Base-by-base conservation (phyloP, 2,797 vertebrate genomes). In the Muscicapa comitata region DNA sequence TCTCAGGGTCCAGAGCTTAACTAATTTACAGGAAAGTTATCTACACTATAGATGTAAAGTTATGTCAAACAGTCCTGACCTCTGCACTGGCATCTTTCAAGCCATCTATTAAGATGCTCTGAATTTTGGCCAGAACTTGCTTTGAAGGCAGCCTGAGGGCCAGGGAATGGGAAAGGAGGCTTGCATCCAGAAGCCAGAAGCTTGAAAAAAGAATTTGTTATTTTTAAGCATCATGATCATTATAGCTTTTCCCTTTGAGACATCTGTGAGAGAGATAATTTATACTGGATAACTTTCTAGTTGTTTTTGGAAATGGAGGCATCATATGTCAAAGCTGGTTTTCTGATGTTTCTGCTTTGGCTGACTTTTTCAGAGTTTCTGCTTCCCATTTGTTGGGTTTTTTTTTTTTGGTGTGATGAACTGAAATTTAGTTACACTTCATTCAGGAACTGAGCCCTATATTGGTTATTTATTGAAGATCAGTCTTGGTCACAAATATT, bases 221-320 rank as follows among this genome's bases (percentile, higher is more conserved):
- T 77, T 92, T 95, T 67, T 79, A 80, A 94, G 42, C 29, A 61
- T 57, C 48, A 35, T 43, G 80, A 88, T 93, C 82, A 72, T 86
- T 88, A 90, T 59, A 89, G 38, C 42, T 86, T 35, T 77, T 94
- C 54, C 45, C 13, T 91, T 57, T 65, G 65, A 94, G 89, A 76
- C 78, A 71, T 80, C 74, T 86, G 61, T 83, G 75, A 91, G 53
- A 53, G 78, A 92, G 57, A 74, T 87, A 88, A 94, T 95, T 92
- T 94, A 31, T 73, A 91, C 67, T 57, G 53, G 57, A 58, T 86
- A 83, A 67, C 17, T 80, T 94, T 86, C 68, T 82, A 63, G 57
- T 67, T 84, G 45, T 57, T 83, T 92, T 53, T 80, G 72, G 53
- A 92, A 76, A 82, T 45, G 11, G n/a, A 93, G 28, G 42, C 38